A percentile compares a stretch with the other conserved stretches of the same genome.
Conservation (phyloP, 2,797 vertebrate genomes). For the Xenopus petersii region DNA sequence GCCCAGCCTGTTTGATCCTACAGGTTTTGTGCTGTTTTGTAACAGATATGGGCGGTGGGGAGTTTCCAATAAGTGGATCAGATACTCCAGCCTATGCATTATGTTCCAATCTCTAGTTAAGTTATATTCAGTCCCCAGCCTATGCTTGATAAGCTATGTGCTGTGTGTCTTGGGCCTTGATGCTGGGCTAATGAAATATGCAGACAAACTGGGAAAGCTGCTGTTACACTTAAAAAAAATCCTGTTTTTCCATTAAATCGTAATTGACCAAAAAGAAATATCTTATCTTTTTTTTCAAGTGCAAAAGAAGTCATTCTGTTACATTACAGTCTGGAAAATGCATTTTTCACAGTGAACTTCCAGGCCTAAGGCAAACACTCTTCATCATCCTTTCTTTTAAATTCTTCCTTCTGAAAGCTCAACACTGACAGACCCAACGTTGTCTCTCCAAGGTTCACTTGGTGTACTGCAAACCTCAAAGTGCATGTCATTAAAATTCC, state of each 20-base stretch:
- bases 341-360: slow-evolving; percentile 30
- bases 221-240: slow-evolving; percentile 16
- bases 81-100: too few relatives aligned
- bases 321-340: slow-evolving; percentile 16
- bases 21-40: too few relatives aligned
- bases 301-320: slow-evolving; percentile 24
- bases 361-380: slow-evolving; percentile 34
- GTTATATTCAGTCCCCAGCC: too few relatives aligned
- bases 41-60: too few relatives aligned
- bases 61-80: too few relatives aligned
- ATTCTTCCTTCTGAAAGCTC: slow-evolving; percentile 35
- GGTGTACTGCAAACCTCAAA: slow-evolving; percentile 30
- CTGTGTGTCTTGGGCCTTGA: background rate
- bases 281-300: slow-evolving; percentile 14
- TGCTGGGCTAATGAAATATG: background rate
- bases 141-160: too few relatives aligned
- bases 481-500: slow-evolving; percentile 24
- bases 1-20: too few relatives aligned
- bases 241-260: slow-evolving; percentile 3
- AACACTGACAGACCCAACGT: slow-evolving; percentile 22
- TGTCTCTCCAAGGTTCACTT: slow-evolving; percentile 31
- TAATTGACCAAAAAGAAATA: slow-evolving; percentile 25
- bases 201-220: background rate
- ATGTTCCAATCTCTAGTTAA: too few relatives aligned
- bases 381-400: slow-evolving; percentile 44